These are phyloP conservation scores for Tursiops truncatus DNA, from an alignment of 2,113 vertebrate species.

Conservation along the genomic window DNA sequence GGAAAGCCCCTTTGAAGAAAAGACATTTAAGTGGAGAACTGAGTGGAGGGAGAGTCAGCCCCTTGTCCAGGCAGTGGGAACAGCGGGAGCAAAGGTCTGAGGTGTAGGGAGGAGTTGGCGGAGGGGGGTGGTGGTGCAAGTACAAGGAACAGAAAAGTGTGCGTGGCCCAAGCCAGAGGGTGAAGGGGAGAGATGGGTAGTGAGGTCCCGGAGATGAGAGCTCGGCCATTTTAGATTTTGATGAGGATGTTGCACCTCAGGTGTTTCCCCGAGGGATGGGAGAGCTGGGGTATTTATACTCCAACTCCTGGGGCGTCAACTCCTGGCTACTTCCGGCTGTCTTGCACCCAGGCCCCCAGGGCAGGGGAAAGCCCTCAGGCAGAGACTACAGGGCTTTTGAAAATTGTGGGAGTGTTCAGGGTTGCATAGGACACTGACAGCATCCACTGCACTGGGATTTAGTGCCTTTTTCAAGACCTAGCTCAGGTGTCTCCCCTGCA, in stretches of 20 bases:
- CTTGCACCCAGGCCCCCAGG: background rate
- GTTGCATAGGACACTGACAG: rapidly evolving
- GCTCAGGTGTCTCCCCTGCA: background rate
- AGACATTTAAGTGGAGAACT: background rate
- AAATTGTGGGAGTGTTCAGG: rapidly evolving
- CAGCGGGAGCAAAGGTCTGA: background rate
- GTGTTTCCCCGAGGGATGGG: background rate
- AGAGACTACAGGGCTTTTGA: background rate
- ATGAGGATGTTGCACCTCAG: background rate
- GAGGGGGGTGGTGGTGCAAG: too few relatives aligned
- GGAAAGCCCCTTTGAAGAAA: background rate
- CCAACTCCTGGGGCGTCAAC: background rate
- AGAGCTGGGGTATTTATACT: background rate
- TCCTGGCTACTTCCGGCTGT: background rate
- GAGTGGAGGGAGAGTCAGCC: background rate
- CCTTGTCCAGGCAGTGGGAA: background rate
- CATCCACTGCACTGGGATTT: background rate
- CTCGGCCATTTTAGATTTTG: background rate
- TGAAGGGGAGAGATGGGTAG: background rate
- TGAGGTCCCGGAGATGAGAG: background rate
- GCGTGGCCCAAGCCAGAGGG: background rate
- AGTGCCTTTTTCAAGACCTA: background rate
- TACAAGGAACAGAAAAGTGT: background rate
- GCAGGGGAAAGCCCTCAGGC: background rate
- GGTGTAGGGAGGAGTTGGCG: background rate